Evolutionary conservation across 1,140 invertebrate species (phyloP).

Genomic region (Pseudomyrmex gracilis): DNA sequence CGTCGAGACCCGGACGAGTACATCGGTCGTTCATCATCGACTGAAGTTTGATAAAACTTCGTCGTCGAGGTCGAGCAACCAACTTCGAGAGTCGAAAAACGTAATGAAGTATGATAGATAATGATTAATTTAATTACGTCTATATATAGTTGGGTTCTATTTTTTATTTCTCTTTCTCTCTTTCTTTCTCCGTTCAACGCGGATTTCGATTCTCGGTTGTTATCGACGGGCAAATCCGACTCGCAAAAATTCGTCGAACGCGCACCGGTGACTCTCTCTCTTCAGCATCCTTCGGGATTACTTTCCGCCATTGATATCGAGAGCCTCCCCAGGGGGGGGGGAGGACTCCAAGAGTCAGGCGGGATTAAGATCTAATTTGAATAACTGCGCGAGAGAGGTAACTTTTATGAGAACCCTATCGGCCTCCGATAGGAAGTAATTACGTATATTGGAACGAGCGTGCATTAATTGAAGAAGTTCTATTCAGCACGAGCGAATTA

Average conservation of each 20-base stretch:
- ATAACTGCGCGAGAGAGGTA: conserved; percentile 41
- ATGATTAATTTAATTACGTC: conserved; percentile 81
- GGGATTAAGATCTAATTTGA: conserved; percentile 54
- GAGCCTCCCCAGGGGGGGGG: no score
- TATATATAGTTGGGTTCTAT: not conserved
- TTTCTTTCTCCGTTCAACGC: not conserved
- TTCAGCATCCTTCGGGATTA: conserved; percentile 16
- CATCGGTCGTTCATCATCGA: conserved; percentile 75
- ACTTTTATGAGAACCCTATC: conserved; percentile 43
- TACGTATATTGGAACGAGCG: conserved; percentile 44
- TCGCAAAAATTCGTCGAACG: conserved; percentile 44
- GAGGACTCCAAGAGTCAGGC: not conserved
- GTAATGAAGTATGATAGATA: conserved; percentile 81
- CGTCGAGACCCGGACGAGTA: conserved; percentile 30
- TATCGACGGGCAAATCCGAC: not conserved
- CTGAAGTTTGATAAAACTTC: conserved; percentile 78
- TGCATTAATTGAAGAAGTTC: conserved; percentile 49
- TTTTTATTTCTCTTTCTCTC: not conserved
- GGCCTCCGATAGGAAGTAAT: conserved; percentile 34
- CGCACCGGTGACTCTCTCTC: conserved; percentile 1
- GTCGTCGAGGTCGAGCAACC: conserved; percentile 57
- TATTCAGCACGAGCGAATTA: conserved; percentile 19
- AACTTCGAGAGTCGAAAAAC: conserved; percentile 35
- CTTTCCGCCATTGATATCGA: conserved; percentile 26
- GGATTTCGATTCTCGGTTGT: conserved; percentile 15